phyloP scores from a whole-genome alignment of 2,888 invertebrate genomes.

The Pristionchus japonicus region DNA sequence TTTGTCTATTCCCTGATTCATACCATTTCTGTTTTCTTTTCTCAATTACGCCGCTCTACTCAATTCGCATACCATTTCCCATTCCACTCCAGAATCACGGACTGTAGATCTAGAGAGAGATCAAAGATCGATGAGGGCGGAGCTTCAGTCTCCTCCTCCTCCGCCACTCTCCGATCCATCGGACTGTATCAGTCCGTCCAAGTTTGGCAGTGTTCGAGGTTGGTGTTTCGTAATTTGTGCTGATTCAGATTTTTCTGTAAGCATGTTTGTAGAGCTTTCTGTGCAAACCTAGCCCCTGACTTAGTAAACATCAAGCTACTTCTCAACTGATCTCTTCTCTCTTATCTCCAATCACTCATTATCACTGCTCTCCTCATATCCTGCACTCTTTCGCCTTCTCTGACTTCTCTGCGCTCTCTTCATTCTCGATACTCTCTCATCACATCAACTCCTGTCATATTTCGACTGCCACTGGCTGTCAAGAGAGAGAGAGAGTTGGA shows the following conservation, averaged over 20 bases:
- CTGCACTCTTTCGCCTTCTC: constrained; percentile 7
- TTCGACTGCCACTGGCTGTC: constrained; percentile 8
- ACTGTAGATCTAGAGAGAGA: not conserved
- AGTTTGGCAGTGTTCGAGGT: constrained; percentile 35
- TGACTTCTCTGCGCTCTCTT: not conserved
- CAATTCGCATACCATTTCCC: not conserved
- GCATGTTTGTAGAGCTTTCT: too few relatives aligned
- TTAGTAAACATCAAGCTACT: not conserved
- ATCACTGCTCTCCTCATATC: constrained; percentile 12
- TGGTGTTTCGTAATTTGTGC: not conserved
- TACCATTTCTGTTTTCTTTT: not conserved
- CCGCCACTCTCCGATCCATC: not conserved
- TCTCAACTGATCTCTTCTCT: not conserved
- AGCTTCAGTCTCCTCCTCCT: constrained; percentile 11
- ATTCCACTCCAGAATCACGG: not conserved
- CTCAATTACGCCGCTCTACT: not conserved
- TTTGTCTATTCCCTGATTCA: not conserved
- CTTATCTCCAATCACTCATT: constrained; percentile 25
- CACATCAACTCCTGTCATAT: constrained; percentile 30
- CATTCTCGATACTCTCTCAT: not conserved
- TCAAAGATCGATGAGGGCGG: constrained; percentile 30
- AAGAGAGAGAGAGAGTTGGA: too few relatives aligned
- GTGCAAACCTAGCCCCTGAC: not conserved
- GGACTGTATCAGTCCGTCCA: constrained; percentile 17
- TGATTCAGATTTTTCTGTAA: not conserved